phyloP scores from a whole-genome alignment of 2,113 vertebrate species.

The Seriola aureovittata region DNA sequence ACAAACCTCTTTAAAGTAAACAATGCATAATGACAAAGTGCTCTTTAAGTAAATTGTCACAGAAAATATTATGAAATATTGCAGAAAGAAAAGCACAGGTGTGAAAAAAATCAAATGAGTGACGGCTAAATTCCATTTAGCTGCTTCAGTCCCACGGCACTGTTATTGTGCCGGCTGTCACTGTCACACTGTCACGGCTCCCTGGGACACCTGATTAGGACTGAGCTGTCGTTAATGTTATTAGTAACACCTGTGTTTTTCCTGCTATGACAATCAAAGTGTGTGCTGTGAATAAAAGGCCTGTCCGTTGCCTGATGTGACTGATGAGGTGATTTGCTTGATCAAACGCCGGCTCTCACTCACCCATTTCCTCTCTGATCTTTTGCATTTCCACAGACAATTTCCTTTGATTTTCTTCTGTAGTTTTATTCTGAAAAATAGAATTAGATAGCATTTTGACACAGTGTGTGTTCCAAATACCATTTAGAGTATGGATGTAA shows the following conservation, averaged over 20 bases:
- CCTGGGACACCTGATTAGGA: not conserved
- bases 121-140: not conserved
- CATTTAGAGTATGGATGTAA: not conserved
- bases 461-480: not conserved
- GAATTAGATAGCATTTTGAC: slow-evolving; percentile 32
- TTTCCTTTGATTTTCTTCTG: slow-evolving; percentile 89
- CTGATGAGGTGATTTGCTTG: not conserved
- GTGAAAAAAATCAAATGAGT: not conserved
- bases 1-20: not conserved
- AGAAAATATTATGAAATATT: not conserved
- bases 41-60: too few species aligned
- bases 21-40: not conserved
- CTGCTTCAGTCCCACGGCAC: not conserved
- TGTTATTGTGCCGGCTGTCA: not conserved
- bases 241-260: not conserved
- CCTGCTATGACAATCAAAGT: not conserved
- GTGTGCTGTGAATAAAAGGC: not conserved
- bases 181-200: not conserved
- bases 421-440: slow-evolving; percentile 88
- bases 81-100: not conserved
- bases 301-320: too few species aligned
- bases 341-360: slow-evolving; percentile 72
- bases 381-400: slow-evolving; percentile 88
- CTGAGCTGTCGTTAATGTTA: not conserved
- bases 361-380: slow-evolving; percentile 95